These are phyloP conservation scores for Leucoptera coffeella DNA, from an alignment of 2,888 invertebrate species.

Conservation along the genomic window DNA sequence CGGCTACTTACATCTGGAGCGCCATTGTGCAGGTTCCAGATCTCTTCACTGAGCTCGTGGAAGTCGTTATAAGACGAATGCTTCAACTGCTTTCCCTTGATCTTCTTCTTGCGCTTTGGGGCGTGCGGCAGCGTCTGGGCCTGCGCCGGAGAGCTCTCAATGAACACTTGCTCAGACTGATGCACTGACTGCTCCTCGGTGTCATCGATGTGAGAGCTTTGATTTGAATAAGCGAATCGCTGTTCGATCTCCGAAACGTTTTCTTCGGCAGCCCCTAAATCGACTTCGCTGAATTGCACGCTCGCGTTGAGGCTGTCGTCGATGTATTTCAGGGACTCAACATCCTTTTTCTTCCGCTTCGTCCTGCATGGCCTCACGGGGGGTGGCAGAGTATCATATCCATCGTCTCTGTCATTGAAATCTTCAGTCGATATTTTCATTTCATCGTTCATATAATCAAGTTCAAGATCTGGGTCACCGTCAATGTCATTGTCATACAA, in stretches of 20 bases:
- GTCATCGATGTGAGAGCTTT: not conserved
- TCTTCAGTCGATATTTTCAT: conserved; percentile 33
- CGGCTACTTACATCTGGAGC: conserved; percentile 33
- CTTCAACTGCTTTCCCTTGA: conserved; percentile 17
- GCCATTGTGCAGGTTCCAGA: too few relatives aligned
- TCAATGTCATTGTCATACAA: conserved; percentile 25
- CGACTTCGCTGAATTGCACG: conserved; percentile 40
- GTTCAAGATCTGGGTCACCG: conserved; percentile 27
- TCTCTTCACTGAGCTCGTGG: conserved; percentile 23
- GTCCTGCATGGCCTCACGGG: conserved; percentile 53
- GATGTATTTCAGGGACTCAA: conserved; percentile 29
- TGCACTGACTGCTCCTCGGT: conserved; percentile 8
- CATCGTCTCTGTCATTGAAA: conserved; percentile 42
- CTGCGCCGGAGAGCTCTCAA: too few relatives aligned
- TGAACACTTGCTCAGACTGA: conserved; percentile 46
- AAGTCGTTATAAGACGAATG: conserved; percentile 35
- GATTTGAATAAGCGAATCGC: not conserved
- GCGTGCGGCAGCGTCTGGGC: conserved; percentile 43
- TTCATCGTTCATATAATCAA: conserved; percentile 25
- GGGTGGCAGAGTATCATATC: conserved; percentile 47
- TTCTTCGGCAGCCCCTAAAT: conserved; percentile 17
- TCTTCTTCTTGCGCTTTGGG: conserved; percentile 32
- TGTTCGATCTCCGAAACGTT: conserved; percentile 15
- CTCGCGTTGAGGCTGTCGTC: conserved; percentile 35
- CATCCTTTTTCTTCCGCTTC: conserved; percentile 41